Evolutionary conservation across 2,797 vertebrate genomes (phyloP), one percentile per base, ranked within the genome.

Genomic region (Siniperca obscura): DNA sequence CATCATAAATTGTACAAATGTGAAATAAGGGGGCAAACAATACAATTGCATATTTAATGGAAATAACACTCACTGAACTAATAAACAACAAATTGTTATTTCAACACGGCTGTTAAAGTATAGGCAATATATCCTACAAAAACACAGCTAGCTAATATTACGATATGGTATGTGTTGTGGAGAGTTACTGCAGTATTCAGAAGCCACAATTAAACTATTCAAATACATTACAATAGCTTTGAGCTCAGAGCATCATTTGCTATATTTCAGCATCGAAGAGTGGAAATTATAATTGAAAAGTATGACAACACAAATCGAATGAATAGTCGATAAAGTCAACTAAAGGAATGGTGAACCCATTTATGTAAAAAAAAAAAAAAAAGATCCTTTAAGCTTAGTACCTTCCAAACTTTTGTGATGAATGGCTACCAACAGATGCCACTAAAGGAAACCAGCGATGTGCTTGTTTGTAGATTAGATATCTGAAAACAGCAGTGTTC

Each of bases 1-100:
- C 22, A 69, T 76, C 48, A 62, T 46, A n/a, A 72, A 71, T 16
- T 19, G 42, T 59, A 73, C 22, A 79, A 66, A 74, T 66, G 40
- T 57, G 7, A 30, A 2, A 60, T 59, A 65, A 8, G 0, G 2
- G 2, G 2, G 4, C 3, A n/a, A 71, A 71, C 12, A 34, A 67
- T 13, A 38, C 16, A 30, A 55, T 2, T 52, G 22, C 22, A 38
- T 4, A 38, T 64, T 61, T n/a, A 61, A 42, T 34, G 48, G 19
- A 55, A 80, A 73, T 0, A 3, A 42, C 22, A 30, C 16, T 74
- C n/a, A 36, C 8, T 48, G 13, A 62, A n/a, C 72, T 25, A 38
- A n/a, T 50, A 62, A 71, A 74, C n/a, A 30, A 46, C 12, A 0
- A 52, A 19, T 16, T 22, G 9, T n/a, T 42, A 30, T 72, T 42